Conservation (phyloP, 1,140 invertebrate genomes). For the Bombyx mandarina region DNA sequence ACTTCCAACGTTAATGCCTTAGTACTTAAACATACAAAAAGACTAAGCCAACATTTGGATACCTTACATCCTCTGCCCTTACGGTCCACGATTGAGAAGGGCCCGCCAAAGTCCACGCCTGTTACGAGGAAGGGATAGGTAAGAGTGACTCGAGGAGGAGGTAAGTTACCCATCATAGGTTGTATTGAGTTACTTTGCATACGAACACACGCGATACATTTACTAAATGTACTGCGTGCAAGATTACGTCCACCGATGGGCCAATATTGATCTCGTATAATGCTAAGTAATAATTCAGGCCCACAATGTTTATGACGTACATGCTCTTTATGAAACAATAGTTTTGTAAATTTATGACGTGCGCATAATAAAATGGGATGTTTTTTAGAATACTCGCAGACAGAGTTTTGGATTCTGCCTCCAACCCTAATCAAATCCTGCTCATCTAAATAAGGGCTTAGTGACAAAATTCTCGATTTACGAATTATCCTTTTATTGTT, state of each 20-base stretch:
- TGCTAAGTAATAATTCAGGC: neutral
- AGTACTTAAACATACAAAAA: neutral
- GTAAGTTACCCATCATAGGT: conserved; percentile 8
- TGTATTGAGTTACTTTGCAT: neutral
- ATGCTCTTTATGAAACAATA: conserved; percentile 2
- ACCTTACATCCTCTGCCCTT: neutral
- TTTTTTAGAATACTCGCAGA: neutral
- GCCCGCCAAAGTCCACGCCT: conserved; percentile 1
- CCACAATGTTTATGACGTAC: neutral
- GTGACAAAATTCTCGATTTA: neutral
- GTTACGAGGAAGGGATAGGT: neutral
- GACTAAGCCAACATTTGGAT: neutral
- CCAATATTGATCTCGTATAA: conserved; percentile 1
- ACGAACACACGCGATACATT: neutral
- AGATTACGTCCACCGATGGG: conserved; percentile 2
- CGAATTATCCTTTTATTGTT: neutral
- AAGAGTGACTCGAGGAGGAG: neutral
- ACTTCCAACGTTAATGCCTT: neutral
- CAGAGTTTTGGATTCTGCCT: neutral
- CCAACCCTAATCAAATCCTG: neutral
- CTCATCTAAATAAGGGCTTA: neutral
- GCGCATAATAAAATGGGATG: neutral
- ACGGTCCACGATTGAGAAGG: neutral
- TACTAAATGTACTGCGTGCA: neutral
- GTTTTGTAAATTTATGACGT: neutral